Evolutionary conservation across 2,113 vertebrate genomes (phyloP).

Genomic region (Orycteropus afer): DNA sequence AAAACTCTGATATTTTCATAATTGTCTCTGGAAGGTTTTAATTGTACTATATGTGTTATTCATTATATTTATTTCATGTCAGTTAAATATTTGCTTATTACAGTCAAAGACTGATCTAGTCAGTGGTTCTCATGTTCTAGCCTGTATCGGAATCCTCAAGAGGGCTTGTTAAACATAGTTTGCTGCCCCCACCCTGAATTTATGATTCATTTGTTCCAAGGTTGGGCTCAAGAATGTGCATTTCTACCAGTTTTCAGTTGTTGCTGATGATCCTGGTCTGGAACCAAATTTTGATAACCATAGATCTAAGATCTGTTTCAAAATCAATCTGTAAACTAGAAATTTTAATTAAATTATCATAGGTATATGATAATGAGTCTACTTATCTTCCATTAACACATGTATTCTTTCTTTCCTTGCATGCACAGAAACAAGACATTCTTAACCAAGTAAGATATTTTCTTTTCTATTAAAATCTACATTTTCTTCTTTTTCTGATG

Average conservation of each 20-base stretch:
- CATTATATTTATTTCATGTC: background rate
- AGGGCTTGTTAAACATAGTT: background rate
- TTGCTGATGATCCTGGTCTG: background rate
- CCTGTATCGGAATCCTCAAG: background rate
- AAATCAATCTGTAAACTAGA: constrained; percentile 67
- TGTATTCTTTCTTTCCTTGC: constrained; percentile 84
- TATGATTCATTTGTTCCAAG: background rate
- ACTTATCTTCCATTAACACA: constrained; percentile 78
- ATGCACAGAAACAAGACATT: constrained; percentile 95
- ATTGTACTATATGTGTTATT: background rate
- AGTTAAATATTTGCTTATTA: background rate
- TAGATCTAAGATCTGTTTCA: constrained; percentile 23
- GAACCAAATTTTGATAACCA: background rate
- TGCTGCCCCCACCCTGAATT: background rate
- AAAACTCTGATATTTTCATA: background rate
- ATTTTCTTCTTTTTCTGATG: constrained; percentile 67
- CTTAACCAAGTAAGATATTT: constrained; percentile 94
- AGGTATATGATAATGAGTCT: constrained; percentile 46
- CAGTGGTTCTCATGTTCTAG: background rate
- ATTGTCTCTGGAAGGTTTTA: background rate
- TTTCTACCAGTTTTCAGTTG: background rate
- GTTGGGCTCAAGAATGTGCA: background rate
- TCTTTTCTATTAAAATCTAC: constrained; percentile 76
- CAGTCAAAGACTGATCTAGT: background rate
- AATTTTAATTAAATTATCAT: constrained; percentile 64